Evolutionary conservation across 2,797 vertebrate genomes (phyloP).

Genomic region (Chelon labrosus): DNA sequence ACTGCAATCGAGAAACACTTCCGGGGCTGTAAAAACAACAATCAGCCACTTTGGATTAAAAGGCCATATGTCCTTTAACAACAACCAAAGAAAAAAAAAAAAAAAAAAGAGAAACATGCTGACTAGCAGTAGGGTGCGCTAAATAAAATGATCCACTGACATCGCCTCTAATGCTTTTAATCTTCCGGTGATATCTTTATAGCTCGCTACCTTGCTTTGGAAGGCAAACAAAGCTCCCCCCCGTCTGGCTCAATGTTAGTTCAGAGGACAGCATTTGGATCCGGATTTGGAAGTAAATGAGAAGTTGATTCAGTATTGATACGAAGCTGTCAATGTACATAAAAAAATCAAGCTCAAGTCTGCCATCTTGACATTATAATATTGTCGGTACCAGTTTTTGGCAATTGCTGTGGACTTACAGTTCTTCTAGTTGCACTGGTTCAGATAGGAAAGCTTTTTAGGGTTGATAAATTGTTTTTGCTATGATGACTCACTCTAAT

Average conservation of each 20-base stretch:
- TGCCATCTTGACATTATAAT: not conserved
- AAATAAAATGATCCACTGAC: slow-evolving; percentile 77
- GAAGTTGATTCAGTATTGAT: slow-evolving; percentile 4
- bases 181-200: slow-evolving; percentile 77
- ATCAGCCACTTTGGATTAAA: slow-evolving; percentile 79
- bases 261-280: slow-evolving; percentile 46
- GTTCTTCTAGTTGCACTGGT: not conserved
- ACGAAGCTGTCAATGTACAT: slow-evolving; percentile 12
- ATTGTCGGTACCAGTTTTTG: not conserved
- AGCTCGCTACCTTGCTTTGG: slow-evolving; percentile 70
- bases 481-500: slow-evolving; percentile 16
- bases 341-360: not conserved
- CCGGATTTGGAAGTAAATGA: slow-evolving; percentile 20
- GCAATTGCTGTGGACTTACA: slow-evolving; percentile 11
- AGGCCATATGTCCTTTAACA: slow-evolving; percentile 78
- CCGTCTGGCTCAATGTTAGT: slow-evolving; percentile 32
- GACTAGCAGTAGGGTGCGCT: slow-evolving; percentile 62
- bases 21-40: slow-evolving; percentile 78
- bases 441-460: not conserved
- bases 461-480: slow-evolving; percentile 25
- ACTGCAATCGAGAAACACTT: slow-evolving; percentile 75
- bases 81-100: slow-evolving; percentile 62
- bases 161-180: slow-evolving; percentile 76
- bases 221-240: slow-evolving; percentile 51
- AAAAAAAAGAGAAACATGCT: slow-evolving; percentile 63